Evolutionary conservation across 2,113 vertebrate species (phyloP), one percentile per base, ranked within the genome.

Genomic region (Zosterops borbonicus): DNA sequence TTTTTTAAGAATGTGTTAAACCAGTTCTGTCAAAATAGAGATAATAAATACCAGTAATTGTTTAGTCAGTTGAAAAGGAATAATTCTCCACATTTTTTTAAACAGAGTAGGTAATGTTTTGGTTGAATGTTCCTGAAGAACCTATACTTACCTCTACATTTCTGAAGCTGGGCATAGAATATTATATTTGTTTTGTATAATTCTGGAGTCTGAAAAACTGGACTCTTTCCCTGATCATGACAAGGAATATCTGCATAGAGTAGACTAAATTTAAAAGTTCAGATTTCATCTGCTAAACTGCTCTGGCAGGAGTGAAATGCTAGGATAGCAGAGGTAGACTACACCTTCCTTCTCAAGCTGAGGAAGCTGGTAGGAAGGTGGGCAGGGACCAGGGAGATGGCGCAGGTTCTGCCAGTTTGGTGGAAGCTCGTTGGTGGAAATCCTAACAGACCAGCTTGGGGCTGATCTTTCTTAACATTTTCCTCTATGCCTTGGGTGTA

Each of bases 11-110:
- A 62, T 76, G 33, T 80, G 80, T 83, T 91, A 92, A 96, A 95
- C 85, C 84, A 90, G 93, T 95, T 97, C 85, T 96, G 88, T 94
- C 94, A 95, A 94, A 96, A 89, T 47, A 59, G 49, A 94, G 8
- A 53, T 76, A 88, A 76, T 71, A 91, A 64, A 55, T 86, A 60
- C 49, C 44, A 60, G 70, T 67, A 83, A 92, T 87, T 96, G 63
- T 77, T 91, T 79, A 87, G 82, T 49, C 39, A 95, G 64, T 77
- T 80, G 74, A 60, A 79, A 90, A 94, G 56, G 41, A 84, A 3
- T 64, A 42, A 68, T 82, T 88, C 68, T 16, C 21, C 25, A 29
- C 22, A 4, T 33, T 84, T 96, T 88, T 55, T 68, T 50, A 60
- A 86, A 56, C 25, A 7, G 10, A 8, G 24, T 16, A 46, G 50